These are phyloP conservation scores for Ctena decussata DNA, from an alignment of 2,888 invertebrate genomes.

Conservation along the genomic window DNA sequence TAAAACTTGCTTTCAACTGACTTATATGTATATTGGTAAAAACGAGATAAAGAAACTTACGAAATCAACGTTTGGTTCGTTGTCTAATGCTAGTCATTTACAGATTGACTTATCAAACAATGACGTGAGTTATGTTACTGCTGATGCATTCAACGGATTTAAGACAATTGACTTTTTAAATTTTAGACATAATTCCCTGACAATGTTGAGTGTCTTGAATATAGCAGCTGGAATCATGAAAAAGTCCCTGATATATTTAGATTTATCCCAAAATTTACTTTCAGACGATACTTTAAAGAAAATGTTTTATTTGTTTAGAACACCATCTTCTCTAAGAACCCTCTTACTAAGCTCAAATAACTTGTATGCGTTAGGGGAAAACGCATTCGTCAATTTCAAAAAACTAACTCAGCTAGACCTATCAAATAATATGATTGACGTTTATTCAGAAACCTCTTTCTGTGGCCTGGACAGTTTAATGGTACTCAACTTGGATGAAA, in stretches of 20 bases:
- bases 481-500: conserved; percentile 68
- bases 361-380: conserved; percentile 40
- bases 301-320: not conserved
- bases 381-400: conserved; percentile 70
- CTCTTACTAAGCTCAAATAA: not conserved
- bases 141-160: no score
- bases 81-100: no score
- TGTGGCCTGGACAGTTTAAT: conserved; percentile 64
- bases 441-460: conserved; percentile 61
- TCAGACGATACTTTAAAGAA: not conserved
- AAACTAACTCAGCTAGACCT: conserved; percentile 68
- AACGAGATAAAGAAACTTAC: no score
- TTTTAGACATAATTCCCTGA: no score
- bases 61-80: no score
- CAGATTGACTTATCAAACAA: no score
- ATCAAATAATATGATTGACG: conserved; percentile 61
- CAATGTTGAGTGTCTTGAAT: no score
- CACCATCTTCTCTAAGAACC: not conserved
- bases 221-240: no score
- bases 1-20: no score
- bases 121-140: no score
- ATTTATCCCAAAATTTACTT: conserved; percentile 62
- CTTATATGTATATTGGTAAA: no score
- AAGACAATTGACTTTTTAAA: no score
- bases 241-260: conserved; percentile 67